phyloP scores from a whole-genome alignment of 2,797 vertebrate genomes.

The Coregonus ussuriensis region DNA sequence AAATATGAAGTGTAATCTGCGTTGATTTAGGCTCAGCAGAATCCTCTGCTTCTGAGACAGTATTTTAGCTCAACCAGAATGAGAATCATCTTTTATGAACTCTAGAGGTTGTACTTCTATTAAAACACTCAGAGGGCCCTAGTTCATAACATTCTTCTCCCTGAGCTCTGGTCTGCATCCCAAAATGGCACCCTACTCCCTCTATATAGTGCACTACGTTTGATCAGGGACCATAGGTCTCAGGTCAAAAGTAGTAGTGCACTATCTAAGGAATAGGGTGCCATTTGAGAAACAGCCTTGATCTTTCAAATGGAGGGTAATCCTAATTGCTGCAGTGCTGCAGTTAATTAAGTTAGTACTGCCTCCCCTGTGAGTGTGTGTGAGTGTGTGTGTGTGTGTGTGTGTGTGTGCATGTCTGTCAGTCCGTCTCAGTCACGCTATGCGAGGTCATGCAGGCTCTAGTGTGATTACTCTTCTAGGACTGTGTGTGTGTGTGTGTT shows the following conservation, averaged over 20 bases:
- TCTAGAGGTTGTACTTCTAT: neutral
- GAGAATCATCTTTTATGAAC: neutral
- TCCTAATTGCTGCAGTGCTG: constrained; percentile 33
- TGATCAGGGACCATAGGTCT: neutral
- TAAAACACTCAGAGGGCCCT: neutral
- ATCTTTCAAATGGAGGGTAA: constrained; percentile 38
- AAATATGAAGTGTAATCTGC: neutral
- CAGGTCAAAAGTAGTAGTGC: neutral
- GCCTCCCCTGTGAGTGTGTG: neutral
- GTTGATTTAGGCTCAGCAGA: neutral
- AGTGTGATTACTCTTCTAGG: constrained; percentile 35
- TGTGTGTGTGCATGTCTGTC: constrained; percentile 18
- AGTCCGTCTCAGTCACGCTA: constrained; percentile 37
- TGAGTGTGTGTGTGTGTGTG: neutral
- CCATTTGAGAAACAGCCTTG: constrained; percentile 5
- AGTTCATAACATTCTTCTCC: neutral
- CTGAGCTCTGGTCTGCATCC: too few relatives aligned
- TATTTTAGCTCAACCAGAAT: neutral
- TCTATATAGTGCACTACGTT: neutral
- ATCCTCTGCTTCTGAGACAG: neutral
- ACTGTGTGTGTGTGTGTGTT: constrained; percentile 3
- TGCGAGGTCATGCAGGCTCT: constrained; percentile 26
- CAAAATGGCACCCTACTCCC: neutral
- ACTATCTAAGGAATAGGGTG: neutral
- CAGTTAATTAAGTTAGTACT: constrained; percentile 41